Evolutionary conservation across 2,888 invertebrate genomes (phyloP), one percentile per base, ranked within the genome.

Genomic region (Pseudococcus viburni): DNA sequence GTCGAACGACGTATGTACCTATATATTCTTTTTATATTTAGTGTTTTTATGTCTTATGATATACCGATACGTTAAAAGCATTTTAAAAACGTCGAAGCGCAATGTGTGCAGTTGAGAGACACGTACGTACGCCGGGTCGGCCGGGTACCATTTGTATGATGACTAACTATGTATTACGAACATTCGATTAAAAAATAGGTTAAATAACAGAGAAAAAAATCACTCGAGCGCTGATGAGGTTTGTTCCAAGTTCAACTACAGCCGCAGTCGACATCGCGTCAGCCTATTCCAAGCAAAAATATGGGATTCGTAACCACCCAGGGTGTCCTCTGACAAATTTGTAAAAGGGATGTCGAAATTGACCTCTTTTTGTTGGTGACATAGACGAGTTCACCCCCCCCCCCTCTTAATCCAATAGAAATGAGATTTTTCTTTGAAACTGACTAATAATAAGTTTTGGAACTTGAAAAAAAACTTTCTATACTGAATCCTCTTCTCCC

Each of bases 61-160:
- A 64, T 64, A 19, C 64, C 64, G 64, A 64, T 64, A 64, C 22
- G 22, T 64, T 64, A 22, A 64, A 64, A 64, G 22, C 22, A 64
- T 22, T 64, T 59, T 64, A 1, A 22, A 64, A 64, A 64, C 64
- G 12, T 64, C 22, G 22, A 64, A 64, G 22, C 64, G 6, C 64
- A 64, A 9, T 22, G 22, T 22, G 22, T 11, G 64, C 15, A n/a
- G 59, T n/a, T 59, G 6, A 59, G 59, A n/a, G n/a, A 59, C 59
- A 64, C 59, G 59, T 22, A 64, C 22, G 64, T 33, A 33, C 26
- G n/a, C n/a, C n/a, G n/a, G n/a, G n/a, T n/a, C n/a, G 26, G 26
- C 26, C 11, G 64, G 19, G 7, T 64, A 64, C 22, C 22, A 64
- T 64, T 64, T 64, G 22, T 11, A 22, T 64, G 12, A 64, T 64